phyloP scores from a whole-genome alignment of 2,113 vertebrate species.

The Empidonax alnorum region DNA sequence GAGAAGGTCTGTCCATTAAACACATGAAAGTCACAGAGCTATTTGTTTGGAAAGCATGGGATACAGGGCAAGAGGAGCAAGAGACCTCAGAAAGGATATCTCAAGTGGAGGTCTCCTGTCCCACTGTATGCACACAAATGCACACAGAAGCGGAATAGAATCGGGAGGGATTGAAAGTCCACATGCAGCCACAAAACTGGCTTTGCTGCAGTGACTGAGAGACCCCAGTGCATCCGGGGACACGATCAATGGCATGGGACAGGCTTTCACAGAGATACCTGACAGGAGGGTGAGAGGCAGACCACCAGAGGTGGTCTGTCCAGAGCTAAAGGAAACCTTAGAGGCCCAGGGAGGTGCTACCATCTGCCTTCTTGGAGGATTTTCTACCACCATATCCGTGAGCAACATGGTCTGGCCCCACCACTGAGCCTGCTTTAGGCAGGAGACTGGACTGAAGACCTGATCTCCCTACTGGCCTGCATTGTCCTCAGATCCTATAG shows the following conservation, averaged over 20 bases:
- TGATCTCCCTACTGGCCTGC: background rate
- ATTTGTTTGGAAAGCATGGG: background rate
- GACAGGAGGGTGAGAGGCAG: background rate
- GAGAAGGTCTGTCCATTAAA: background rate
- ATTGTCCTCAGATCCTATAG: background rate
- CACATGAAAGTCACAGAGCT: background rate
- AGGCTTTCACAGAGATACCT: background rate
- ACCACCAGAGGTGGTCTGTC: background rate
- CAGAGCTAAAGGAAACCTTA: background rate
- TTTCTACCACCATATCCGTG: background rate
- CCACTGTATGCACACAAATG: too few relatives aligned
- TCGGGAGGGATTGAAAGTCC: background rate
- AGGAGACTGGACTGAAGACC: background rate
- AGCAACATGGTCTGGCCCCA: background rate
- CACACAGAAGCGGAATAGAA: background rate
- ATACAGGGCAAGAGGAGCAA: accelerated
- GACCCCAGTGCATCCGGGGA: background rate
- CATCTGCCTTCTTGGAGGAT: background rate
- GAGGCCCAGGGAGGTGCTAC: background rate
- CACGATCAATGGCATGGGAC: background rate
- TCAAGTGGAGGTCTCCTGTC: accelerated
- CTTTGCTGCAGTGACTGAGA: background rate
- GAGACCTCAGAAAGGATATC: background rate
- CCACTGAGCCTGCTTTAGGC: background rate
- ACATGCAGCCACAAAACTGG: background rate